phyloP scores from a whole-genome alignment of 2,797 vertebrate species.

The Microcaecilia unicolor region DNA sequence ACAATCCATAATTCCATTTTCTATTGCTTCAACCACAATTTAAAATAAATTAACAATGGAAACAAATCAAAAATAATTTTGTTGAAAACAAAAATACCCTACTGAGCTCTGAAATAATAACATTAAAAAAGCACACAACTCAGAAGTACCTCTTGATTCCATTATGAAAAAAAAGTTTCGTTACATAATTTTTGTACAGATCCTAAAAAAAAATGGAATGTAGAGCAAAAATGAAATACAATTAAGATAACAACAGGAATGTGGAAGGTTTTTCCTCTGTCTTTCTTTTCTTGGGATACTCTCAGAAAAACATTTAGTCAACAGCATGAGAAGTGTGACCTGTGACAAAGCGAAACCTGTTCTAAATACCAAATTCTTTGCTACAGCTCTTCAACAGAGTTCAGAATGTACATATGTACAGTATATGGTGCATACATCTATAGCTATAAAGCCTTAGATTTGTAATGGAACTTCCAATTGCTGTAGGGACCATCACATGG shows the following conservation, averaged over 20 bases:
- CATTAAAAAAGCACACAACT: slow-evolving; percentile 46
- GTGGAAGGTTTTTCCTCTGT: too few relatives aligned
- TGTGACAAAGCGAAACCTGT: too few relatives aligned
- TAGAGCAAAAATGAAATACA: slow-evolving; percentile 71
- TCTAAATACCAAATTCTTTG: too few relatives aligned
- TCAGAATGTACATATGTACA: too few relatives aligned
- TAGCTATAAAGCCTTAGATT: too few relatives aligned
- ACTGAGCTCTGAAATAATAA: slow-evolving; percentile 55
- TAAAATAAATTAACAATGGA: slow-evolving; percentile 81
- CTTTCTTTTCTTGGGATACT: too few relatives aligned
- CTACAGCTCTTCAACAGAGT: too few relatives aligned
- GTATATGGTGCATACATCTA: too few relatives aligned
- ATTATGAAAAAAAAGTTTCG: slow-evolving; percentile 89
- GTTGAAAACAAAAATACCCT: slow-evolving; percentile 18
- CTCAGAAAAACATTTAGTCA: slow-evolving; percentile 22
- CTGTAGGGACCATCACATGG: too few relatives aligned
- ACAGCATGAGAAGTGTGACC: slow-evolving; percentile 4
- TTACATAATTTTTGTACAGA: slow-evolving; percentile 77
- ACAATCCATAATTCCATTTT: slow-evolving; percentile 97
- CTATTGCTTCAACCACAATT: slow-evolving; percentile 98
- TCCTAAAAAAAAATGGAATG: slow-evolving; percentile 79
- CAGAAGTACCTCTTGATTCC: slow-evolving; percentile 72
- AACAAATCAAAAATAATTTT: slow-evolving; percentile 32
- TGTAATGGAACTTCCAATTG: too few relatives aligned
- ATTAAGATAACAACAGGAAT: slow-evolving; percentile 55